phyloP scores from a whole-genome alignment of 2,888 invertebrate species.

The Campoplex capitator region DNA sequence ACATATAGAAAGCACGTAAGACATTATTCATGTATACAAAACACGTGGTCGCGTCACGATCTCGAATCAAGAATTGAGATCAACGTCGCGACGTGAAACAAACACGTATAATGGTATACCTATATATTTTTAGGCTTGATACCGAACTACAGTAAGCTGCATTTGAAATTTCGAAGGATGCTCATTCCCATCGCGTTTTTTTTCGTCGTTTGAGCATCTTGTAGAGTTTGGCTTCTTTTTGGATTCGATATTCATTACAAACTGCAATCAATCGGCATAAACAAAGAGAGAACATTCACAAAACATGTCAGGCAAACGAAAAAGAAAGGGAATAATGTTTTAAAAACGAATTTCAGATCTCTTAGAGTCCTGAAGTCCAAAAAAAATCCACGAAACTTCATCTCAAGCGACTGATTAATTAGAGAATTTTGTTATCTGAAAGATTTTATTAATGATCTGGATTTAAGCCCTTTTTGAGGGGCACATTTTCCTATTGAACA shows the following conservation, averaged over 20 bases:
- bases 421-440: too few species aligned
- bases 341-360: too few species aligned
- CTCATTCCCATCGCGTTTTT: background rate
- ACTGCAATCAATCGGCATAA: background rate
- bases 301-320: too few species aligned
- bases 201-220: background rate
- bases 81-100: background rate
- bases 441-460: too few species aligned
- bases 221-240: background rate
- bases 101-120: background rate
- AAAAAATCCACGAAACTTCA: too few species aligned
- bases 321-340: too few species aligned
- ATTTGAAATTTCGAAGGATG: background rate
- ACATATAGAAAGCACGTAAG: background rate
- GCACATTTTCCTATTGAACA: too few species aligned
- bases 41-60: background rate
- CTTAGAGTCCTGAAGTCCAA: too few species aligned
- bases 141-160: background rate
- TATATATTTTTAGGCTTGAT: background rate
- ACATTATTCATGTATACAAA: constrained; percentile 20
- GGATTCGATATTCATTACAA: background rate
- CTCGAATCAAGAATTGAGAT: background rate
- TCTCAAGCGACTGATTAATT: too few species aligned
- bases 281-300: too few species aligned
- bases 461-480: too few species aligned